Evolutionary conservation across 2,113 vertebrate species (phyloP).

Genomic region (Pygoscelis antarcticus): DNA sequence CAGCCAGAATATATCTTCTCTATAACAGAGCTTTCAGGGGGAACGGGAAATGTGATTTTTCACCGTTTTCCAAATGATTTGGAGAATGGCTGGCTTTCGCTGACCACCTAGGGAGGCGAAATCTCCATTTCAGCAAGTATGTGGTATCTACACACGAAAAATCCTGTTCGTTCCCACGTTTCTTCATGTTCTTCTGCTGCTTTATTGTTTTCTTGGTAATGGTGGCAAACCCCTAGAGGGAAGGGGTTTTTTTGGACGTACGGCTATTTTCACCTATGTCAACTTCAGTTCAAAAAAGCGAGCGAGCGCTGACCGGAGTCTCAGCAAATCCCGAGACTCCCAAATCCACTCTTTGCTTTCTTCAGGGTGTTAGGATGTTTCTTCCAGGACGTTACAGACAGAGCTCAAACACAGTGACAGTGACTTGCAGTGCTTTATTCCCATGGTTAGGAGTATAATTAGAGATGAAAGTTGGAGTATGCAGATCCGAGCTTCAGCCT

Average conservation of each 20-base stretch:
- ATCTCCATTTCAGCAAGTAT: neutral
- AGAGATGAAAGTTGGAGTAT: neutral
- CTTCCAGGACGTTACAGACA: accelerated
- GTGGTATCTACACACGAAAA: neutral
- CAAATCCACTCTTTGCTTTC: neutral
- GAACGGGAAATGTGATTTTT: neutral
- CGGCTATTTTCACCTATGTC: neutral
- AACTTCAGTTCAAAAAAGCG: neutral
- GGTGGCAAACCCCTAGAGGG: neutral
- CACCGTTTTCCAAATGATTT: neutral
- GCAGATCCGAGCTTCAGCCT: neutral
- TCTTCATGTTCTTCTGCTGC: neutral
- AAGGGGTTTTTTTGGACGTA: neutral
- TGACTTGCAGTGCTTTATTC: neutral
- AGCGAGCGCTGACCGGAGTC: neutral
- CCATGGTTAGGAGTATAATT: neutral
- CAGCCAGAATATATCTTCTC: neutral
- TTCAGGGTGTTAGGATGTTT: neutral
- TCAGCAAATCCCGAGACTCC: neutral
- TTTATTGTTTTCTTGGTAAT: neutral
- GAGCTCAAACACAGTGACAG: neutral
- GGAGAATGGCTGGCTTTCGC: neutral
- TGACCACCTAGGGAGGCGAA: neutral
- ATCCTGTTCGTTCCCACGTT: neutral
- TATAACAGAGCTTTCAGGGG: neutral